A percentile compares a stretch with the other conserved stretches of the same genome.
Evolutionary conservation across 23 tunicate species (phyloP).

Genomic region (Oikopleura vanhoeffeni): DNA sequence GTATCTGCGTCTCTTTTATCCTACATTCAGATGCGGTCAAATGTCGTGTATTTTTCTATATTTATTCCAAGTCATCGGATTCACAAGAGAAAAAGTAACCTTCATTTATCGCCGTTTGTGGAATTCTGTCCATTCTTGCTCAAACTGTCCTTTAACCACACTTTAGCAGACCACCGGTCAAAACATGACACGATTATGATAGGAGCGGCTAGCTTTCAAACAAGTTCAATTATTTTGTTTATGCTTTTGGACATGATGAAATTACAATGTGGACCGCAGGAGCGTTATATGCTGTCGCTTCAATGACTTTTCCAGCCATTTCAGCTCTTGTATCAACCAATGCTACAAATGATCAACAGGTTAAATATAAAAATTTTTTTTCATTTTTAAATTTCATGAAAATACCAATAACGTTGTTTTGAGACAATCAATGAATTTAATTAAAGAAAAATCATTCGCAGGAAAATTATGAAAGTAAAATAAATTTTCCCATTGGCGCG

Average conservation of each 20-base stretch:
- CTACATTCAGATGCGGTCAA: slow-evolving; percentile 94
- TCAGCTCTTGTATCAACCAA: slow-evolving; percentile 57
- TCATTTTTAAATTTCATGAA: background rate
- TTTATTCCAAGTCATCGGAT: slow-evolving; percentile 68
- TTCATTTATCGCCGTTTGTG: slow-evolving; percentile 69
- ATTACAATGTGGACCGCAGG: slow-evolving; percentile 96
- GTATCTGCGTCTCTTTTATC: slow-evolving; percentile 67
- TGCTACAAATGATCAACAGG: slow-evolving; percentile 57
- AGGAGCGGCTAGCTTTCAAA: no score
- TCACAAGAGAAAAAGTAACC: slow-evolving; percentile 66
- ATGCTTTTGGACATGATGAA: slow-evolving; percentile 52
- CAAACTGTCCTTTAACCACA: slow-evolving; percentile 62
- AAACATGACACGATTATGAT: slow-evolving; percentile 39
- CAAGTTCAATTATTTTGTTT: slow-evolving; percentile 41
- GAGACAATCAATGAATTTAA: no score
- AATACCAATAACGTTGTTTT: background rate
- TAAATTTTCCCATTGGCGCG: background rate
- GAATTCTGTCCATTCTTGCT: slow-evolving; percentile 55
- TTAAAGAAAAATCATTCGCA: no score
- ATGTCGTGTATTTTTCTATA: slow-evolving; percentile 66
- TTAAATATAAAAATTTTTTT: slow-evolving; percentile 19
- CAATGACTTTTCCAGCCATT: slow-evolving; percentile 66
- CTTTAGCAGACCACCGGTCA: slow-evolving; percentile 42
- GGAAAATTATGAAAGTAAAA: no score
- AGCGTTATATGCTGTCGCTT: slow-evolving; percentile 43